phyloP scores from a whole-genome alignment of 1,140 invertebrate species.

The Leptoteleia sp. region DNA sequence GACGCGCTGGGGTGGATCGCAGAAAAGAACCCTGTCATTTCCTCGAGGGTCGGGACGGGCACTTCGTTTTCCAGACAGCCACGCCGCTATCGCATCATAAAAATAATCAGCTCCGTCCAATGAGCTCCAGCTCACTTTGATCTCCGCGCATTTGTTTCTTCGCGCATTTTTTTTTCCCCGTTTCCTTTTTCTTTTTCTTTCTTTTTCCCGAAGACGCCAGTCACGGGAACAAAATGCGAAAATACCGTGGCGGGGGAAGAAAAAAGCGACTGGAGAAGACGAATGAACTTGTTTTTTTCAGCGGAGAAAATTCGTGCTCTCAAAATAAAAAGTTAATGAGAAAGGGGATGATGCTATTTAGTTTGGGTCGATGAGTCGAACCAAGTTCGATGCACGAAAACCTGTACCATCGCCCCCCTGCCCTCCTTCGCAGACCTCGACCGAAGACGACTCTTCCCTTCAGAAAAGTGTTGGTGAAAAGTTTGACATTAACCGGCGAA shows the following conservation, averaged over 20 bases:
- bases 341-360: constrained; percentile 78
- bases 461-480: constrained; percentile 39
- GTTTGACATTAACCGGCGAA: constrained; percentile 46
- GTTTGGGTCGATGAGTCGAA: constrained; percentile 70
- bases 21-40: constrained; percentile 68
- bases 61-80: constrained; percentile 75
- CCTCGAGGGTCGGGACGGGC: constrained; percentile 65
- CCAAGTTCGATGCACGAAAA: constrained; percentile 67
- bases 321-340: constrained; percentile 81
- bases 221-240: constrained; percentile 63
- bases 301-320: constrained; percentile 73
- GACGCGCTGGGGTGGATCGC: constrained; percentile 60
- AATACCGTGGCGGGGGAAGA: constrained; percentile 28
- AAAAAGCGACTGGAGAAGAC: constrained; percentile 54
- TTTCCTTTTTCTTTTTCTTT: too few relatives aligned
- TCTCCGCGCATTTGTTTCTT: constrained; percentile 71
- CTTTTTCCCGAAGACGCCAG: constrained; percentile 41
- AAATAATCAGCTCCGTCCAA: constrained; percentile 79
- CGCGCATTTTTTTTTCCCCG: constrained; percentile 56
- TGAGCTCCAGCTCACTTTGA: constrained; percentile 77
- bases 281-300: constrained; percentile 72
- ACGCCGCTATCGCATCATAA: constrained; percentile 77
- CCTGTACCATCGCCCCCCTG: not conserved
- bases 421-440: too few relatives aligned
- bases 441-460: constrained; percentile 21